These are phyloP conservation scores for Gambusia affinis DNA, from an alignment of 2,113 vertebrate species.

Conservation along the genomic window DNA sequence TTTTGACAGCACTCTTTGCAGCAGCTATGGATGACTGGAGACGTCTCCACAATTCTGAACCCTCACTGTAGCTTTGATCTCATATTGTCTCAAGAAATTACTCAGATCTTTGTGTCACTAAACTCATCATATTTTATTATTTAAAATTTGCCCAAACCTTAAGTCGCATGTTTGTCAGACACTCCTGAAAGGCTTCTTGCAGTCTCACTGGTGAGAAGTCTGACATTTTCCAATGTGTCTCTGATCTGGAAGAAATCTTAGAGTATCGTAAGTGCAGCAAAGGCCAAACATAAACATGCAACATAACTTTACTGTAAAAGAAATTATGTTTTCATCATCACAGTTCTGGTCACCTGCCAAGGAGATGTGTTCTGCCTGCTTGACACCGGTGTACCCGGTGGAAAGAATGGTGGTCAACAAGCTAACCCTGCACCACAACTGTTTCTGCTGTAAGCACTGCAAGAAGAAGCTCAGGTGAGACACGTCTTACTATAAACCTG, in stretches of 20 bases:
- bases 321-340: conserved; percentile 46
- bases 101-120: neutral
- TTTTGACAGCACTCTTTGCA: neutral
- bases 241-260: neutral
- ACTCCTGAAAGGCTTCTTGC: neutral
- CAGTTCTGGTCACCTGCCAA: conserved; percentile 73
- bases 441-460: conserved; percentile 87
- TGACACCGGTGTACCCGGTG: conserved; percentile 81
- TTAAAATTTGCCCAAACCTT: neutral
- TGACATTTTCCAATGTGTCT: neutral
- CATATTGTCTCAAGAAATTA: no score
- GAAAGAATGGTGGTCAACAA: conserved; percentile 81
- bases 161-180: neutral
- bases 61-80: neutral
- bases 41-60: neutral
- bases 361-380: conserved; percentile 83
- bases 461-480: conserved; percentile 87
- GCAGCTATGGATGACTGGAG: neutral
- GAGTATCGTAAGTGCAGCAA: neutral
- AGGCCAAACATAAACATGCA: neutral
- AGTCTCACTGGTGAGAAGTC: neutral
- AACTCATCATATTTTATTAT: neutral
- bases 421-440: conserved; percentile 78
- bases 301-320: conserved; percentile 10
- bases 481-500: no score